Base-by-base conservation (phyloP, 2,888 invertebrate species). In the Junonia oenone region DNA sequence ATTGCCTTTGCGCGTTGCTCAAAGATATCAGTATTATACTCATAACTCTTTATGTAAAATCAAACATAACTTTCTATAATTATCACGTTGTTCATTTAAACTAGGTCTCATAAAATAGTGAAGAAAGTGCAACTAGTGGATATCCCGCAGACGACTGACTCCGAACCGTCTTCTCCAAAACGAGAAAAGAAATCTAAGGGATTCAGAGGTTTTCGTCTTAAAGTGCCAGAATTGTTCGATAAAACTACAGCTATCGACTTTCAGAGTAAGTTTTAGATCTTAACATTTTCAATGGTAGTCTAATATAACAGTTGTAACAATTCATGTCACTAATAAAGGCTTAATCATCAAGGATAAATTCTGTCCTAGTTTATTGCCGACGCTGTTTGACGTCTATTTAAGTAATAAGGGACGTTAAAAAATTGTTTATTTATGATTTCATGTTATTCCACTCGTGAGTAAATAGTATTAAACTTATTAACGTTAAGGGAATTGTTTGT, bases 201-300 rank as follows among this genome's bases (percentile, higher is more conserved):
- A 48, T n/a, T n/a, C n/a, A n/a, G n/a, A n/a, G n/a, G n/a, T n/a
- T n/a, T n/a, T n/a, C 73, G 75, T 69, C 63, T 75, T 13, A 64
- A 46, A 26, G 55, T 81, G 19, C 74, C 76, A 1, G 56, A 67
- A 0, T 71, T 79, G 50, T 84, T 77, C 62, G 78, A 84, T 49
- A 83, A 85, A 0, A 78, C 78, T 52, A 66, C 76, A 48, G 83
- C 91, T 0, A 83, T 93, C 51, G 93, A 93, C 76, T 93, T 93
- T 2, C 93, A 93, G 73, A 93, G 93, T 83, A 65, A 72, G 69
- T 43, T 22, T 13, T 43, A 9, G 13, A 2, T 19, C 22, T 29
- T 29, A 40, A 46, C 15, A 31, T n/a, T 19, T 22, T 22, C 5
- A 22, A n/a, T 33, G n/a, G 11, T n/a, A 9, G 31, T 11, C 4